Evolutionary conservation across 2,113 vertebrate genomes (phyloP), one percentile per base, ranked within the genome.

Genomic region (Mixornis gularis): DNA sequence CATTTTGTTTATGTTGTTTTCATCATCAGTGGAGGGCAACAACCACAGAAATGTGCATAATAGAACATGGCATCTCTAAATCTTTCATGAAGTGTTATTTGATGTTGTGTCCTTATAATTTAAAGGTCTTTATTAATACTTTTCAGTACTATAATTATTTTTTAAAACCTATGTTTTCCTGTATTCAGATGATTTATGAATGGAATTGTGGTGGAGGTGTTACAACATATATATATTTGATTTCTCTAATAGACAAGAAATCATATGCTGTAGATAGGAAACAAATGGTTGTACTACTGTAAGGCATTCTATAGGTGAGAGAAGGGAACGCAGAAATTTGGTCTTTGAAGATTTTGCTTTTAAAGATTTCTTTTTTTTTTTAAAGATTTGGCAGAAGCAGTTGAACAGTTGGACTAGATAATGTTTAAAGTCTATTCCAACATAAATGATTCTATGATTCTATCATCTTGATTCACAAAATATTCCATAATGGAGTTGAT

Each of bases 291-390:
- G 13, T n/a, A 40, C 17, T 63, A 11, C 51, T 52, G 1, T 12
- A 69, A 64, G 19, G 4, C 22, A n/a, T 90, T 85, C n/a, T 69
- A 3, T 27, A 63, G 12, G 14, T 4, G 2, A 60, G 8, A 44
- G 24, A n/a, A 34, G 4, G 56, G 24, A 95, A 64, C 17, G 46
- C 1, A 29, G 27, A 53, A 68, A 12, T 79, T 70, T 30, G 5
- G 11, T 51, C 8, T 43, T 49, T 55, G 36, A 46, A 14, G 16
- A 8, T 36, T 29, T 36, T 40, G 27, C 36, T 46, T 65, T 26
- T 7, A 4, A 32, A n/a, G 0, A 29, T n/a, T 49, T 63, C 0
- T 53, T 71, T 22, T 53, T 2, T 0, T 20, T 51, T 43, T 30
- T 48, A n/a, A 74, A 44, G 8, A 25, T 51, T 38, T 88, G 51